phyloP scores from a whole-genome alignment of 2,888 invertebrate genomes.

The Zaprionus bogoriensis region DNA sequence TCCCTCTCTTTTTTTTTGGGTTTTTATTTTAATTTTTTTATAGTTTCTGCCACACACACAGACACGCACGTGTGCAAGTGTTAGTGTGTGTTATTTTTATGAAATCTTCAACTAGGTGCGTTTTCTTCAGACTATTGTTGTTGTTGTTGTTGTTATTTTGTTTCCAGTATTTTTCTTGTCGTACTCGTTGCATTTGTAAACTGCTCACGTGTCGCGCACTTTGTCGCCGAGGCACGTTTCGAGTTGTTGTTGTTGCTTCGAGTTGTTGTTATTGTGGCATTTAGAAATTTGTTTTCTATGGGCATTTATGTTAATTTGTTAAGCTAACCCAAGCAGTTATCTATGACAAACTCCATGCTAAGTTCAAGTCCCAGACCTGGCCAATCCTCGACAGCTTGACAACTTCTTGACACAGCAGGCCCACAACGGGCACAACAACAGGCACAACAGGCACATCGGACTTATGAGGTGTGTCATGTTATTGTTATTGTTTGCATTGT shows the following conservation, averaged over 20 bases:
- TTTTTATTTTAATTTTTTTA: conserved; percentile 60
- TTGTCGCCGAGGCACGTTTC: conserved; percentile 59
- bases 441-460: neutral
- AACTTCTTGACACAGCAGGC: conserved; percentile 41
- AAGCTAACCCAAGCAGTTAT: conserved; percentile 28
- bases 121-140: no score
- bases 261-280: conserved; percentile 25
- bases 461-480: conserved; percentile 55
- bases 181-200: conserved; percentile 53
- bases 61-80: neutral
- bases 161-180: conserved; percentile 23
- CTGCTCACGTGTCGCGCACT: conserved; percentile 58
- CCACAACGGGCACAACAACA: no score
- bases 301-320: conserved; percentile 57
- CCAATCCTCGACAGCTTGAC: conserved; percentile 61
- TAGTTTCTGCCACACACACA: conserved; percentile 26
- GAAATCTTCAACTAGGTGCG: conserved; percentile 57
- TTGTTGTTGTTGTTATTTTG: no score
- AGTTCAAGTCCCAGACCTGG: conserved; percentile 9
- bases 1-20: conserved; percentile 18
- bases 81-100: conserved; percentile 48
- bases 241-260: conserved; percentile 30
- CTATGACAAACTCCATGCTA: conserved; percentile 24
- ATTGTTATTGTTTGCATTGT: conserved; percentile 37
- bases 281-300: conserved; percentile 57